Evolutionary conservation across 2,113 vertebrate species (phyloP).

Genomic region (Microcebus murinus): DNA sequence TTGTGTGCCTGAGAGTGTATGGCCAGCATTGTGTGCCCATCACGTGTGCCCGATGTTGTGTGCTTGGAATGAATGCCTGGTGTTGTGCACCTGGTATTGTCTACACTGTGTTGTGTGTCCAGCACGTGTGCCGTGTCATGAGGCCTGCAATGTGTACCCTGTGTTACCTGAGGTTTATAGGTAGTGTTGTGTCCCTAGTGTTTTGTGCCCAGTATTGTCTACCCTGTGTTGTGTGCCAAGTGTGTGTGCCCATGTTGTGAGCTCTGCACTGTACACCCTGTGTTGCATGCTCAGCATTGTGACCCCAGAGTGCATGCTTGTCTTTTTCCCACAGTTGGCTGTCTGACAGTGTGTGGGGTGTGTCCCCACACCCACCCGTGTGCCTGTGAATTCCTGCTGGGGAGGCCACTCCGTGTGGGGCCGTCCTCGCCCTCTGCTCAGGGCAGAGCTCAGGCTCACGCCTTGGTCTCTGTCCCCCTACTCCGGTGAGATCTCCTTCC

Average conservation of each 20-base stretch:
- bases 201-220: background rate
- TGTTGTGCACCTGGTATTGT: background rate
- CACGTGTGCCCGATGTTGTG: too few relatives aligned
- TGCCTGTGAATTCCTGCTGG: background rate
- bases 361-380: background rate
- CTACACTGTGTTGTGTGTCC: background rate
- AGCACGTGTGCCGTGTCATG: background rate
- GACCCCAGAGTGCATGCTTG: background rate
- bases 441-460: background rate
- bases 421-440: fast-evolving
- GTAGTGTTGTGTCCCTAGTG: background rate
- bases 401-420: background rate
- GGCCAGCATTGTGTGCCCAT: too few relatives aligned
- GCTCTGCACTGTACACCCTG: too few relatives aligned
- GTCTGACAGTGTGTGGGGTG: too few relatives aligned
- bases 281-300: too few relatives aligned
- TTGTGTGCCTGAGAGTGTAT: background rate
- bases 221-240: background rate
- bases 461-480: background rate
- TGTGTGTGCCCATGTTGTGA: background rate
- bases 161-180: too few relatives aligned
- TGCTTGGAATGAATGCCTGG: too few relatives aligned
- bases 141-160: too few relatives aligned
- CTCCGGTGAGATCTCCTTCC: fast-evolving
- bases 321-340: background rate